These are phyloP conservation scores for Enteromius argenteus DNA, from an alignment of 2,797 vertebrate genomes.

Conservation along the genomic window DNA sequence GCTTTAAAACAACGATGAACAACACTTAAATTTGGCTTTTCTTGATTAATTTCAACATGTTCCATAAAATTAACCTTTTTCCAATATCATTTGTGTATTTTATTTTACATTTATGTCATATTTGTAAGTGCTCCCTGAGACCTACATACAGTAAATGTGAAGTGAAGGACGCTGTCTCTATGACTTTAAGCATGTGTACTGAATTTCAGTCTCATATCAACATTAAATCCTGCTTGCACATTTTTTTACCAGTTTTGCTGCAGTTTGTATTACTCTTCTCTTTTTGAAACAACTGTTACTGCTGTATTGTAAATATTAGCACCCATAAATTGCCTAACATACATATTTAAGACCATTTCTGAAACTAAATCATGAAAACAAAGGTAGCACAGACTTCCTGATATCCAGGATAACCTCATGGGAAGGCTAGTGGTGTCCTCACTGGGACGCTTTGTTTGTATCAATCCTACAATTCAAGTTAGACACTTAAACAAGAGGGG, in stretches of 20 bases:
- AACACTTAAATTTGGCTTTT: not conserved
- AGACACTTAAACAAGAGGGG: constrained; percentile 7
- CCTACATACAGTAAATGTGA: constrained; percentile 40
- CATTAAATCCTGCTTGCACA: constrained; percentile 5
- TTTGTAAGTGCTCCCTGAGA: constrained; percentile 51
- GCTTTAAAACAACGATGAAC: not conserved
- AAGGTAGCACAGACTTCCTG: constrained; percentile 10
- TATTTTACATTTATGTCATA: constrained; percentile 3
- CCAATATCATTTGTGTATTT: not conserved
- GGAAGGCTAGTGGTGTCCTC: constrained; percentile 39
- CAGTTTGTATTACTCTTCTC: too few relatives aligned
- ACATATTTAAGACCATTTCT: constrained; percentile 6
- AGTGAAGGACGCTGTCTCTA: not conserved
- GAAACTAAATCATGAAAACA: not conserved
- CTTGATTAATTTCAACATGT: not conserved
- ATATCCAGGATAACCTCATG: not conserved
- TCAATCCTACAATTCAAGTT: constrained; percentile 26
- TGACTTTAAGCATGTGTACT: constrained; percentile 8
- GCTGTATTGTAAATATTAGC: not conserved
- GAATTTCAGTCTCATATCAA: constrained; percentile 3
- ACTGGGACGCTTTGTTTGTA: constrained; percentile 50
- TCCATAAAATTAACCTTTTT: not conserved
- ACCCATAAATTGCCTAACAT: not conserved
- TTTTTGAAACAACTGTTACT: not conserved
- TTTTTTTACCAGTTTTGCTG: not conserved